phyloP scores from a whole-genome alignment of 2,888 invertebrate species.

The Prenolepis imparis region DNA sequence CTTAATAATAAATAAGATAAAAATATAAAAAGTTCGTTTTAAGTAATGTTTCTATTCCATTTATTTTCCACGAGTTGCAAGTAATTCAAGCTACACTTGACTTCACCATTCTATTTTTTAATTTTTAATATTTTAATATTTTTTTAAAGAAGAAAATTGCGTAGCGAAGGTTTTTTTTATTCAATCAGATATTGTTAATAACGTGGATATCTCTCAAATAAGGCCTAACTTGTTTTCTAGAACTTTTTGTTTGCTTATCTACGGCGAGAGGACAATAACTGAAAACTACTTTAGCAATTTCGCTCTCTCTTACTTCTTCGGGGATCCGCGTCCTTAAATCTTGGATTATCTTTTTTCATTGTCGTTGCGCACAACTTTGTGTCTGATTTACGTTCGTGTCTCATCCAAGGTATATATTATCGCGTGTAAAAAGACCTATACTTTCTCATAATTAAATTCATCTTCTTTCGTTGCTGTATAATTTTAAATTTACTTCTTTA shows the following conservation, averaged over 20 bases:
- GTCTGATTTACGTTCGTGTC: not conserved
- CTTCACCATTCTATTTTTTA: not conserved
- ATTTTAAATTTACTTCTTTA: not conserved
- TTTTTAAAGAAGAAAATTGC: not conserved
- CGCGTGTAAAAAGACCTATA: not conserved
- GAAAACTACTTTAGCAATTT: constrained; percentile 1
- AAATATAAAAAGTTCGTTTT: constrained; percentile 15
- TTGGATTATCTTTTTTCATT: not conserved
- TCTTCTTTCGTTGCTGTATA: not conserved
- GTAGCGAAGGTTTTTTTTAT: not conserved
- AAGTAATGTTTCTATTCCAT: not conserved
- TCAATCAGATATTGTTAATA: not conserved
- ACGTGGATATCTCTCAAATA: not conserved
- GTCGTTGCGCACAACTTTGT: not conserved
- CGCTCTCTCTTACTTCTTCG: constrained; percentile 11
- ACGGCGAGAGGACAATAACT: not conserved
- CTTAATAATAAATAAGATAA: not conserved
- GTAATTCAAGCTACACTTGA: not conserved
- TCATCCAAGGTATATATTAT: not conserved
- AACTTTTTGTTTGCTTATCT: not conserved
- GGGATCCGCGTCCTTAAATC: not conserved
- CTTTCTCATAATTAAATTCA: constrained; percentile 9
- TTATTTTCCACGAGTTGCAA: not conserved
- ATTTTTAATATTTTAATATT: not conserved
- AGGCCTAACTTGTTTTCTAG: not conserved